Percentiles rank a stretch among this genome's conserved stretches.
Conservation (phyloP, 2,113 vertebrate genomes). For the Ammodytes marinus region DNA sequence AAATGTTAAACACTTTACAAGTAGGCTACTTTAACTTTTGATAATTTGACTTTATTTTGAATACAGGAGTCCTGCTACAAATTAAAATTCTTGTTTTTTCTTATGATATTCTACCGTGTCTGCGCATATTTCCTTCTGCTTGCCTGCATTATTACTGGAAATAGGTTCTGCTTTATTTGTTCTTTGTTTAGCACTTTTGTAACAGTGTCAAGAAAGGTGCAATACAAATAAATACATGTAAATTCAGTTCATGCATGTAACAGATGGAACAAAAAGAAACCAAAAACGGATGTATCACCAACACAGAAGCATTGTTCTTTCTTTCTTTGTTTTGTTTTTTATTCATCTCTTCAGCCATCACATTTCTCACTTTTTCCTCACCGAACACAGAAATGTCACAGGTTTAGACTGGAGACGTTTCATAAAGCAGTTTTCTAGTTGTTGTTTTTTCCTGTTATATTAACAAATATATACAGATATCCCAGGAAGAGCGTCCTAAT, state of each 20-base stretch:
- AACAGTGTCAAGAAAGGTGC: no score
- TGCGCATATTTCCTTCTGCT: no score
- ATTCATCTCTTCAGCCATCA: slow-evolving; percentile 74
- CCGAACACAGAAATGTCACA: slow-evolving; percentile 66
- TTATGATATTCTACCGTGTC: no score
- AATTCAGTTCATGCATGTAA: not conserved
- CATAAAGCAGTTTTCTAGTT: slow-evolving; percentile 56
- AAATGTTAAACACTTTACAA: not conserved
- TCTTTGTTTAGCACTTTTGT: no score
- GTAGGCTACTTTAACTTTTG: no score
- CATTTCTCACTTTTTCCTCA: slow-evolving; percentile 65
- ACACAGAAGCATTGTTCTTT: slow-evolving; percentile 47
- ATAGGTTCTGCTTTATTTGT: no score
- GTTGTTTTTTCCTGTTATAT: slow-evolving; percentile 66
- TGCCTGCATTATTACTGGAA: no score
- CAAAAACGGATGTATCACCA: not conserved
- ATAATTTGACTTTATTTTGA: no score
- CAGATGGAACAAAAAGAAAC: not conserved
- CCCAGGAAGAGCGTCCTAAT: slow-evolving; percentile 65
- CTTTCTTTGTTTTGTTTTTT: slow-evolving; percentile 70
- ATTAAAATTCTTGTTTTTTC: no score
- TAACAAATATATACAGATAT: slow-evolving; percentile 81
- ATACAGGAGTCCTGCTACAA: no score
- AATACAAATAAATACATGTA: no score
- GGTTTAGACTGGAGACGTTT: slow-evolving; percentile 63